Base-by-base conservation (phyloP, 1,140 invertebrate species). In the Caligus rogercresseyi region DNA sequence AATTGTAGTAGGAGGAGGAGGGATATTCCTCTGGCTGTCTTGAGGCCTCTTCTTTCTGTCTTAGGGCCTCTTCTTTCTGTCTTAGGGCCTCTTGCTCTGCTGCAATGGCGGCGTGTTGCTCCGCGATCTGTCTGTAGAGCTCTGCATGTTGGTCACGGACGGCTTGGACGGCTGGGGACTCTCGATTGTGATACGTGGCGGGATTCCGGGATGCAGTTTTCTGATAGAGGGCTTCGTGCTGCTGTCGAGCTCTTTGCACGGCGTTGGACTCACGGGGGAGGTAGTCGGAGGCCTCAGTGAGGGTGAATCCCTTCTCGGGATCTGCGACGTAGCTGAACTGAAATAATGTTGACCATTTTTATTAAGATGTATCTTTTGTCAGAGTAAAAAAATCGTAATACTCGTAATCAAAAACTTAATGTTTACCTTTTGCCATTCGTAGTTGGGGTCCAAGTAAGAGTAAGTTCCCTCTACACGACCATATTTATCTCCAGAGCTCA, bases 371-470 rank as follows among this genome's bases (percentile, higher is more conserved):
- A n/a, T n/a, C n/a, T n/a, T n/a, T n/a, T n/a, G n/a, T n/a, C n/a
- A n/a, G n/a, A n/a, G n/a, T n/a, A n/a, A n/a, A n/a, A n/a, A n/a
- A n/a, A n/a, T n/a, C n/a, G n/a, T n/a, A n/a, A n/a, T n/a, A n/a
- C n/a, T n/a, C n/a, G n/a, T n/a, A n/a, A n/a, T n/a, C n/a, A n/a
- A n/a, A n/a, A n/a, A n/a, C n/a, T n/a, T n/a, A n/a, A n/a, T n/a
- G n/a, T n/a, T 26, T 25, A 60, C 57, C 20, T 25, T 60, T 25
- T 60, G 57, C 57, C 57, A 60, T 19, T 25, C n/a, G 20, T 25
- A 60, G 16, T 60, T 60, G 57, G 57, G 57, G 25, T 60, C 57
- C 57, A 60, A 18, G 26, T 60, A 60, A n/a, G 57, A 18, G 23
- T 60, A 60, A 43, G 24, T 26, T 25, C 57, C 57, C 2, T 31